Conservation (phyloP, 2,797 vertebrate species). For the Pseudotriccus pelzelni region DNA sequence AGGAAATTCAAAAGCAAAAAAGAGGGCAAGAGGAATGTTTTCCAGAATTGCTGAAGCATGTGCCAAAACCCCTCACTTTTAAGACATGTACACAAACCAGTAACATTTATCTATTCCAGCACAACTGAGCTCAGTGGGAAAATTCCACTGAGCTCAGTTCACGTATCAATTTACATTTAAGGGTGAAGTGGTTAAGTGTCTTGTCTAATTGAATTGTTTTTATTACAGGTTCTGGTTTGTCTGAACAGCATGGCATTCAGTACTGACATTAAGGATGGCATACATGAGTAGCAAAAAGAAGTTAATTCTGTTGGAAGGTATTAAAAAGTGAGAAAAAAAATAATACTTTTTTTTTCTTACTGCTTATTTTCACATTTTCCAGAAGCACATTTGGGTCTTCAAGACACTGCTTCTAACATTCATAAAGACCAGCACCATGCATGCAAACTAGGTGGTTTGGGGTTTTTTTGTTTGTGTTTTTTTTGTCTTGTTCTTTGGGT, state of each 20-base stretch:
- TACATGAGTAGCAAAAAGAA: neutral
- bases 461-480: neutral
- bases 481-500: neutral
- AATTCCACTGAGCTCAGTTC: constrained; percentile 15
- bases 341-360: neutral
- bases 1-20: constrained; percentile 26
- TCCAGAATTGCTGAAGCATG: neutral
- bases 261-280: neutral
- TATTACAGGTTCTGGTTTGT: neutral
- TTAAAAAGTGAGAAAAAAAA: neutral
- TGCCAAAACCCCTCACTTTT: neutral
- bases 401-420: neutral
- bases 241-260: constrained; percentile 1
- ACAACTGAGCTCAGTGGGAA: constrained; percentile 15
- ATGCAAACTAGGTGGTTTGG: neutral
- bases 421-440: neutral
- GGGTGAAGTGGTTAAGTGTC: constrained; percentile 10
- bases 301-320: neutral
- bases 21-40: neutral
- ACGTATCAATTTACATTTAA: constrained; percentile 39
- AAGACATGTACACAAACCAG: neutral
- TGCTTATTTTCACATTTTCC: neutral
- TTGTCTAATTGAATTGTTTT: constrained; percentile 46
- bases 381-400: neutral
- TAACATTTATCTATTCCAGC: constrained; percentile 6